Conservation (phyloP, 2,888 invertebrate species). For the Drosophila infuscata region DNA sequence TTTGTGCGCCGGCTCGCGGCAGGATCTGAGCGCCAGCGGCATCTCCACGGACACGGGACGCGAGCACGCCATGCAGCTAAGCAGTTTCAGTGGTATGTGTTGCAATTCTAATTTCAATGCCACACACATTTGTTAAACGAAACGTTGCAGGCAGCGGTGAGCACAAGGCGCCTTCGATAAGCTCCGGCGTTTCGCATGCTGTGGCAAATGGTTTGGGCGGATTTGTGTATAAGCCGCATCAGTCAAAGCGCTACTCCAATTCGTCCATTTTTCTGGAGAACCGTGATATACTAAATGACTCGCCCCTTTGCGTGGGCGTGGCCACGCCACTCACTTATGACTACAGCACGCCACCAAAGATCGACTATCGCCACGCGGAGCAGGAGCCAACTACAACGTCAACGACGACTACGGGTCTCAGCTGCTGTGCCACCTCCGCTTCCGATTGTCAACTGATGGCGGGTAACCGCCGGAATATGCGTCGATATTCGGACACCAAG, state of each 20-base stretch:
- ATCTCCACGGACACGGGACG: constrained; percentile 81
- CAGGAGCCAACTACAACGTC: constrained; percentile 42
- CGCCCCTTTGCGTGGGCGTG: constrained; percentile 65
- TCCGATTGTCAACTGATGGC: constrained; percentile 54
- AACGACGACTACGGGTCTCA: constrained; percentile 28
- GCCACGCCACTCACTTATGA: constrained; percentile 67
- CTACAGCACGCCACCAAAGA: constrained; percentile 82
- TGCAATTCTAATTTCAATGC: background rate
- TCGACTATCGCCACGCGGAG: constrained; percentile 82
- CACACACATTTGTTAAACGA: background rate
- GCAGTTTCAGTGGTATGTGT: constrained; percentile 80
- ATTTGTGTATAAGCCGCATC: constrained; percentile 81
- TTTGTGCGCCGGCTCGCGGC: constrained; percentile 82
- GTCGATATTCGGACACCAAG: constrained; percentile 85
- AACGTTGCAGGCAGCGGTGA: constrained; percentile 77
- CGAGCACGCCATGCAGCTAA: constrained; percentile 80
- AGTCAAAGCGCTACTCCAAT: constrained; percentile 83
- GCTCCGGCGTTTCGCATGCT: constrained; percentile 82
- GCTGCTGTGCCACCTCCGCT: constrained; percentile 71
- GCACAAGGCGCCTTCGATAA: constrained; percentile 82
- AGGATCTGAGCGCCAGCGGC: constrained; percentile 83
- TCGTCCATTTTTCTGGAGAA: constrained; percentile 85
- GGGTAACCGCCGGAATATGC: constrained; percentile 66
- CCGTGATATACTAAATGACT: constrained; percentile 85
- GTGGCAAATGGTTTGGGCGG: constrained; percentile 83